Evolutionary conservation across 2,113 vertebrate genomes (phyloP), one percentile per base, ranked within the genome.

Genomic region (Tamias sibiricus): DNA sequence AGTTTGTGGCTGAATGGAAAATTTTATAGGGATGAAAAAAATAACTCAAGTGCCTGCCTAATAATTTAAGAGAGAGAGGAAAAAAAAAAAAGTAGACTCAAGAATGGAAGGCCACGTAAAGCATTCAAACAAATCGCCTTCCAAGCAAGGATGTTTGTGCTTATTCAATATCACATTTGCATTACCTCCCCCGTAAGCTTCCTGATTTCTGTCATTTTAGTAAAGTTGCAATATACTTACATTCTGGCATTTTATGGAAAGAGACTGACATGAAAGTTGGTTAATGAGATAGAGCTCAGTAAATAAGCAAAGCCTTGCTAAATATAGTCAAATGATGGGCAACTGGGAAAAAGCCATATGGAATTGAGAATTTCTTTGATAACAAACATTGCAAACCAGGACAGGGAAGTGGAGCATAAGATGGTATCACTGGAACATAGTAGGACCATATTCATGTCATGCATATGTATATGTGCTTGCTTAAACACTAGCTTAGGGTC

Each of bases 291-390:
- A 0, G 59, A 59, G 40, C 62, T 79, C 72, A 66, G 37, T 79
- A 92, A 96, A 95, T 9, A 94, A 91, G 76, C 26, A 84, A 91
- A 93, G 54, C 14, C 12, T 87, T 40, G 44, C 68, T 95, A 72
- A 85, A 68, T 49, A 57, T 6, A 88, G 84, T 64, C n/a, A 87
- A 96, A 42, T 35, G 42, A 83, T 28, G 42, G 57, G 72, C 32
- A 44, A 37, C 59, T 93, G 32, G 49, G 49, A 66, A 6, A 92
- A 89, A 76, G 49, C 22, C n/a, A 47, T 40, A 64, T 42, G 30
- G 24, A 62, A 44, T 1, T 54, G 90, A 90, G 47, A 52, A n/a
- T 42, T 72, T 62, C 57, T 81, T 40, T 88, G 94, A 82, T 35
- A 72, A 71, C 14, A 42, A 72, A 71, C 14, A 42, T 88, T 81